Percentiles rank a stretch among this genome's conserved stretches.
Conservation (phyloP, 1,140 invertebrate genomes). For the Drosophila bipectinata region DNA sequence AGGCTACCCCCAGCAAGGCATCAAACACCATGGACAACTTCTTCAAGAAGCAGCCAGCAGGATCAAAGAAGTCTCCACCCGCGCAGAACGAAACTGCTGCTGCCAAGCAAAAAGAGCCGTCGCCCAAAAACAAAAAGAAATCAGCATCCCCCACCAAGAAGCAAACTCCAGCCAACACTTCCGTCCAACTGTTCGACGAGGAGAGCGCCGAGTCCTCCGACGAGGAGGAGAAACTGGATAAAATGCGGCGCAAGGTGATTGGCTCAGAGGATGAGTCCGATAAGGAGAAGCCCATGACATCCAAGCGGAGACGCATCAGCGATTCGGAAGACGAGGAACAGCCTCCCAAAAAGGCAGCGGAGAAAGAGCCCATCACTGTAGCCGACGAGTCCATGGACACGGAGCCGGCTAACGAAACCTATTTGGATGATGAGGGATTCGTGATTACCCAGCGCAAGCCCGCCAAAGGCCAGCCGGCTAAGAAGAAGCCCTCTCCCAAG, state of each 20-base stretch:
- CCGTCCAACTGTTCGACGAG: slow-evolving; percentile 62
- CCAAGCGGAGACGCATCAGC: slow-evolving; percentile 71
- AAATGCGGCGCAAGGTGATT: slow-evolving; percentile 63
- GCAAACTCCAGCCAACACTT: slow-evolving; percentile 54
- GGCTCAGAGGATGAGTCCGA: slow-evolving; percentile 62
- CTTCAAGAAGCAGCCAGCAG: slow-evolving; percentile 67
- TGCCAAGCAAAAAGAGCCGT: background rate
- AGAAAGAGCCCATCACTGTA: slow-evolving; percentile 16
- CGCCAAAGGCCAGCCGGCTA: slow-evolving; percentile 34
- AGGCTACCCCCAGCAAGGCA: slow-evolving; percentile 48
- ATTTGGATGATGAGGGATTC: slow-evolving; percentile 79
- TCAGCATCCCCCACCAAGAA: slow-evolving; percentile 24
- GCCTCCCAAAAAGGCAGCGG: slow-evolving; percentile 55
- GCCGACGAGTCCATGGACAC: slow-evolving; percentile 47
- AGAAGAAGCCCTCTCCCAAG: slow-evolving; percentile 47
- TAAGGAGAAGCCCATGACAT: slow-evolving; percentile 26
- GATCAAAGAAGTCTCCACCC: slow-evolving; percentile 38
- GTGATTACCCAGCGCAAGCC: slow-evolving; percentile 71
- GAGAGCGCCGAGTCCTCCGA: slow-evolving; percentile 68
- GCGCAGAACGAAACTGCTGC: slow-evolving; percentile 21
- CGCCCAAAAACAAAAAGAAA: slow-evolving; percentile 15
- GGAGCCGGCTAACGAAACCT: slow-evolving; percentile 66
- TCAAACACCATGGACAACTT: slow-evolving; percentile 64
- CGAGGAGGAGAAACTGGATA: slow-evolving; percentile 76
- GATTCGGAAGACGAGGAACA: slow-evolving; percentile 77